Evolutionary conservation across 2,113 vertebrate genomes (phyloP).

Genomic region (Campylomormyrus tamandua): DNA sequence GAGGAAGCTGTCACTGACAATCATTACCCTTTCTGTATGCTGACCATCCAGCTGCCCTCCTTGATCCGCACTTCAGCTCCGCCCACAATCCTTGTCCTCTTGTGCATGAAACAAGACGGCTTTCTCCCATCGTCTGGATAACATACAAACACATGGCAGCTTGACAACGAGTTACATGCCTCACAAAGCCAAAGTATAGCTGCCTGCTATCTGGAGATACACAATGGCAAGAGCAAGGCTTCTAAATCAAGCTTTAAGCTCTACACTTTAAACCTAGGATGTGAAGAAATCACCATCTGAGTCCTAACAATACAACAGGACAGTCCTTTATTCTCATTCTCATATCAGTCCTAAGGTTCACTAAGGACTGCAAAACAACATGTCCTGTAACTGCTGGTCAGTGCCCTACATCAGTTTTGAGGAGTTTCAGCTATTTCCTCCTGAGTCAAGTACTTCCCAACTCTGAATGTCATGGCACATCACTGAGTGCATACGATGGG

Average conservation of each 20-base stretch:
- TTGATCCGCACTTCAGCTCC: slow-evolving; percentile 76
- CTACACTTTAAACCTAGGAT: not conserved
- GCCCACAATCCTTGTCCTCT: slow-evolving; percentile 77
- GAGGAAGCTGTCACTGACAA: not conserved
- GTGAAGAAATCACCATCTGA: not conserved
- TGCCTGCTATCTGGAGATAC: not conserved
- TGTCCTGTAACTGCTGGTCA: not conserved
- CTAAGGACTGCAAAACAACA: not conserved
- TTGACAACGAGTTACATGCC: not conserved
- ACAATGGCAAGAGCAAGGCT: not conserved
- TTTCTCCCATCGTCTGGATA: slow-evolving; percentile 25
- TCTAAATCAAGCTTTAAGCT: not conserved
- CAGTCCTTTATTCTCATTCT: not conserved
- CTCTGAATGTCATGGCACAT: not conserved
- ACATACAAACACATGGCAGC: slow-evolving; percentile 17
- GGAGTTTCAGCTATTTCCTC: not conserved
- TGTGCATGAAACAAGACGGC: slow-evolving; percentile 58
- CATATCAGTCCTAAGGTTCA: not conserved
- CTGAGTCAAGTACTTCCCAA: not conserved
- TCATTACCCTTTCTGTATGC: slow-evolving; percentile 84
- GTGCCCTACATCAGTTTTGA: not conserved
- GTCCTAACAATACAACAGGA: not conserved
- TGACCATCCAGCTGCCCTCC: slow-evolving; percentile 89
- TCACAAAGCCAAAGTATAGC: not conserved
- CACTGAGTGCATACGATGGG: not conserved